Base-by-base conservation (phyloP, 2,888 invertebrate genomes). In the Amblyjoppa proteus region DNA sequence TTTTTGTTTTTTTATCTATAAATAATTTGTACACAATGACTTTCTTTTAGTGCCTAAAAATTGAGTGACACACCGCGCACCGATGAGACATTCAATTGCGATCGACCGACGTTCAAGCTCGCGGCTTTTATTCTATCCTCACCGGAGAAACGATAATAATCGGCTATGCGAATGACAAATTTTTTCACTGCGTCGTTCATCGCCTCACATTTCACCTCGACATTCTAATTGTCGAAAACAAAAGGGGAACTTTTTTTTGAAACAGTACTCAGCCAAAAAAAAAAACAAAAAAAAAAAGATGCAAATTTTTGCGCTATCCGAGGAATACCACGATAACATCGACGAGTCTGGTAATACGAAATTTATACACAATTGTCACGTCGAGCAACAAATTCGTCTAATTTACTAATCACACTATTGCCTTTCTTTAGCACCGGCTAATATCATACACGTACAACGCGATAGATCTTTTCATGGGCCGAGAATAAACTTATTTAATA, bases 401-500 rank as follows among this genome's bases (percentile, higher is more conserved):
- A 85, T 81, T 76, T 38, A 38, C 84, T 88, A 86, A 86, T 87
- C 88, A 88, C 83, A 89, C 83, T 88, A 87, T 87, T 84, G 83
- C 87, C 88, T 79, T 82, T 82, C 84, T 80, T 87, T 87, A 87
- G 84, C 83, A 83, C 85, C 83, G 85, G 83, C 80, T 85, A 70
- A 81, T 83, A 81, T 84, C 70, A 70, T 83, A 81, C 81, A 81
- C 85, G 83, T 79, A 81, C 81, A 88, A 87, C 83, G 82, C 84
- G 85, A 73, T 81, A 73, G 78, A 86, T 86, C 77, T 53, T 31
- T 85, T 77, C 20, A 85, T 85, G 80, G 82, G 85, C 86, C 79
- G 84, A 86, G 81, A 81, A 82, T 87, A 83, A 85, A 82, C 53
- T 82, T 71, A 71, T 82, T 25, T 61, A 61, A 78, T 79, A 53